phyloP scores from a whole-genome alignment of 2,113 vertebrate genomes.

The Mustelus asterias region DNA sequence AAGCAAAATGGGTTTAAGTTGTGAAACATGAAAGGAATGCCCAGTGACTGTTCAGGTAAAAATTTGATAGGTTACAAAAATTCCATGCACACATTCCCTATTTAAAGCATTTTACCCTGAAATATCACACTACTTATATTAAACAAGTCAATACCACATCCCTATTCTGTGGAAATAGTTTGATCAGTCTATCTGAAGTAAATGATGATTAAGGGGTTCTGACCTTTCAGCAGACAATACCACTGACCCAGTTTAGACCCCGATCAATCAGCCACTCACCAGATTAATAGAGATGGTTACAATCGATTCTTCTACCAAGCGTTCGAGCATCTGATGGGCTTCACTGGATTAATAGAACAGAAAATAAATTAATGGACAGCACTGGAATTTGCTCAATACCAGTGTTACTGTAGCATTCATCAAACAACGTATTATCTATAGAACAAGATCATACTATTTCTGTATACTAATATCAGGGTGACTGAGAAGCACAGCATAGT shows the following conservation, averaged over 20 bases:
- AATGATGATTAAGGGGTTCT: slow-evolving; percentile 73
- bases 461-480: too few relatives aligned
- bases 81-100: slow-evolving; percentile 43
- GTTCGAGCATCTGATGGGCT: slow-evolving; percentile 19
- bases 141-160: slow-evolving; percentile 49
- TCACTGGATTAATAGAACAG: slow-evolving; percentile 36
- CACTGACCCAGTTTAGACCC: slow-evolving; percentile 72
- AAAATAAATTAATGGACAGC: slow-evolving; percentile 37
- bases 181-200: slow-evolving; percentile 53
- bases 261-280: slow-evolving; percentile 63
- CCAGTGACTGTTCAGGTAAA: not conserved
- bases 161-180: slow-evolving; percentile 24
- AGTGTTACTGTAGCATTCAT: not conserved
- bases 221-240: slow-evolving; percentile 69
- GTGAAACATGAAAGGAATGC: not conserved
- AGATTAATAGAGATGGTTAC: slow-evolving; percentile 71
- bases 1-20: not conserved
- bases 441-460: not conserved
- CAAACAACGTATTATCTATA: not conserved
- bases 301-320: slow-evolving; percentile 57
- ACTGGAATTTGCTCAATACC: slow-evolving; percentile 8
- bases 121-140: slow-evolving; percentile 58
- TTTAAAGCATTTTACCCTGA: slow-evolving; percentile 60
- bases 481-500: not conserved
- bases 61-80: not conserved